phyloP scores from a whole-genome alignment of 2,113 vertebrate species.

The Nerophis lumbriciformis region DNA sequence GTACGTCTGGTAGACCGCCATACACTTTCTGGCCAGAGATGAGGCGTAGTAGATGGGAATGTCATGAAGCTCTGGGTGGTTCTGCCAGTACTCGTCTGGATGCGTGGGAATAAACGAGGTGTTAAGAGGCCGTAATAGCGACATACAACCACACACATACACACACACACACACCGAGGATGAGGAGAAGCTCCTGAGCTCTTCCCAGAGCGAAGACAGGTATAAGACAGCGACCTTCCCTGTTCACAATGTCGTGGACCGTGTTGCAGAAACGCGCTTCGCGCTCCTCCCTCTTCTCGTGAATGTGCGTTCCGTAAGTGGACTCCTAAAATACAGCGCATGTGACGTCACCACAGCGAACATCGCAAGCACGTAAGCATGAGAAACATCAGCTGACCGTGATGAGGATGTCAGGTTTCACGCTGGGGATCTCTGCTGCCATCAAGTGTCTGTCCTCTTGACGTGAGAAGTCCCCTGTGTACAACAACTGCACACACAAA shows the following conservation, averaged over 20 bases:
- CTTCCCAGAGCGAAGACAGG: constrained; percentile 90
- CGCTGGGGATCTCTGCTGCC: constrained; percentile 96
- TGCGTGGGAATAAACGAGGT: neutral
- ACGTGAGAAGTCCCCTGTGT: constrained; percentile 93
- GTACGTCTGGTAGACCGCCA: constrained; percentile 95
- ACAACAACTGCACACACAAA: constrained; percentile 74
- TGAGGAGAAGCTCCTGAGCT: constrained; percentile 90
- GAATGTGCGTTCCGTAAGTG: constrained; percentile 91
- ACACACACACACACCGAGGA: constrained; percentile 73
- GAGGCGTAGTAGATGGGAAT: constrained; percentile 97
- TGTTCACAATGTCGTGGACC: constrained; percentile 90
- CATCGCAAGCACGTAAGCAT: neutral
- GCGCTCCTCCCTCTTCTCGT: constrained; percentile 90
- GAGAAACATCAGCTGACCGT: constrained; percentile 49
- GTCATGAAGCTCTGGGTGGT: constrained; percentile 94
- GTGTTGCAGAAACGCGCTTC: constrained; percentile 95
- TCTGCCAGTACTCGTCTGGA: constrained; percentile 95
- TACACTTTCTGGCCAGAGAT: constrained; percentile 92
- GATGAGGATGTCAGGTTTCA: constrained; percentile 94
- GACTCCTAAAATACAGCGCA: constrained; percentile 75
- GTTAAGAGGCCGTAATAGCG: neutral
- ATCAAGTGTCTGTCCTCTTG: constrained; percentile 94
- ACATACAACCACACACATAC: neutral
- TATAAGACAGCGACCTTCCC: constrained; percentile 89
- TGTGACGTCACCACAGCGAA: neutral